phyloP scores from a whole-genome alignment of 2,888 invertebrate species.

The Morpho achilles region DNA sequence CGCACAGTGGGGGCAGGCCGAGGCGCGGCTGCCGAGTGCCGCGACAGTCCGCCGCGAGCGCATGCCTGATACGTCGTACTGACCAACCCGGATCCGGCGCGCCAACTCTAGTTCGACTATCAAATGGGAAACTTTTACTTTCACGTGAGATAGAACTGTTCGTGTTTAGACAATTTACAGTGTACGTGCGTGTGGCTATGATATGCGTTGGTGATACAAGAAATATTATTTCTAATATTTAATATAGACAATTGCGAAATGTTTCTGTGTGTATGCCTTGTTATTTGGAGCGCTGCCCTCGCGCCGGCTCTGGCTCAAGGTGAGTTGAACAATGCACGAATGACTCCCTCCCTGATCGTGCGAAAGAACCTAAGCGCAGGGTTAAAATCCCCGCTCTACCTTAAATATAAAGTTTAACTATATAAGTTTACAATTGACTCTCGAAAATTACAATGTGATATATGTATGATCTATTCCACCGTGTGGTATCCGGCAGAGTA shows the following conservation, averaged over 20 bases:
- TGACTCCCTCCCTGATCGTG: conserved; percentile 34
- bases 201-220: conserved; percentile 55
- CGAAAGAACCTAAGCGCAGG: conserved; percentile 29
- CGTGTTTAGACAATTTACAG: conserved; percentile 24
- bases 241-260: conserved; percentile 56
- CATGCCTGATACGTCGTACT: conserved; percentile 33
- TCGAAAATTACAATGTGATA: too few species aligned
- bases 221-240: conserved; percentile 32
- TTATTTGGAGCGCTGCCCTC: conserved; percentile 68
- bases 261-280: conserved; percentile 60
- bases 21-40: conserved; percentile 41
- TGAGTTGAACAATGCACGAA: conserved; percentile 62
- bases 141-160: conserved; percentile 46
- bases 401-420: too few species aligned
- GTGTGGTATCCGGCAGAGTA: too few species aligned
- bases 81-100: conserved; percentile 28
- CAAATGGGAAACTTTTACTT: conserved; percentile 53
- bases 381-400: not conserved
- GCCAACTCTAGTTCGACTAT: conserved; percentile 24
- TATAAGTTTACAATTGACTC: too few species aligned
- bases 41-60: conserved; percentile 48
- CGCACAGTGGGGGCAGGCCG: conserved; percentile 57
- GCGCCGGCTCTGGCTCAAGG: conserved; percentile 65
- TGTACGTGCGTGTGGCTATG: conserved; percentile 35
- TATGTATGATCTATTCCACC: too few species aligned